phyloP scores from a whole-genome alignment of 2,888 invertebrate genomes.

The Odontocolon sp. region DNA sequence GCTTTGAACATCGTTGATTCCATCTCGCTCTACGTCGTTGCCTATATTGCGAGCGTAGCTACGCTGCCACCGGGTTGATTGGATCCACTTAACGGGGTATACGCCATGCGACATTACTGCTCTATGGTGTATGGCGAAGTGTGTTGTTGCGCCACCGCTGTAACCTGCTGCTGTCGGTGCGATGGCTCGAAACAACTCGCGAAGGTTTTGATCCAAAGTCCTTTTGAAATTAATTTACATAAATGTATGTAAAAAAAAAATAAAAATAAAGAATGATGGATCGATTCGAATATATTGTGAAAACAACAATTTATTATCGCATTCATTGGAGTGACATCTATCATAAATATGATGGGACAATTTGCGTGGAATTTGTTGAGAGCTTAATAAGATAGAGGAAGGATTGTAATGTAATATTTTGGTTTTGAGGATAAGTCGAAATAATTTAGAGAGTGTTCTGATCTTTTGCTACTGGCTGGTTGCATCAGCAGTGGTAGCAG shows the following conservation, averaged over 20 bases:
- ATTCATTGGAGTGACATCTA: no score
- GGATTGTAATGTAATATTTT: no score
- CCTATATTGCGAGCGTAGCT: conserved; percentile 66
- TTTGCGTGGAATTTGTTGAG: no score
- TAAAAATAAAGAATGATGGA: background rate
- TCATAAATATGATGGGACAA: no score
- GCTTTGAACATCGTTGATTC: conserved; percentile 60
- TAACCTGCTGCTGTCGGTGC: conserved; percentile 36
- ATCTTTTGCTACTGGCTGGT: conserved; percentile 61
- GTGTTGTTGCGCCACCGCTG: conserved; percentile 62
- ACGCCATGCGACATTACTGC: conserved; percentile 78
- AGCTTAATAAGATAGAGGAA: no score
- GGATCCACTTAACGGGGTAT: conserved; percentile 80
- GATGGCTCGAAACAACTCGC: conserved; percentile 40
- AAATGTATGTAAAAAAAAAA: background rate
- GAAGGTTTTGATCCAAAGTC: conserved; percentile 29
- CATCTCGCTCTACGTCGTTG: conserved; percentile 61
- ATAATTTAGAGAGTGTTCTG: conserved; percentile 16
- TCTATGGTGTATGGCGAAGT: conserved; percentile 78
- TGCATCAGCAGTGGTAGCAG: conserved; percentile 46
- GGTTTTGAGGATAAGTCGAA: background rate
- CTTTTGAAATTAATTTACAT: no score
- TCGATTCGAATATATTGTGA: background rate
- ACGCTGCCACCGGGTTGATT: conserved; percentile 78
- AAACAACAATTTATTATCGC: no score